phyloP scores from a whole-genome alignment of 2,888 invertebrate genomes.

The Polyommatus icarus region DNA sequence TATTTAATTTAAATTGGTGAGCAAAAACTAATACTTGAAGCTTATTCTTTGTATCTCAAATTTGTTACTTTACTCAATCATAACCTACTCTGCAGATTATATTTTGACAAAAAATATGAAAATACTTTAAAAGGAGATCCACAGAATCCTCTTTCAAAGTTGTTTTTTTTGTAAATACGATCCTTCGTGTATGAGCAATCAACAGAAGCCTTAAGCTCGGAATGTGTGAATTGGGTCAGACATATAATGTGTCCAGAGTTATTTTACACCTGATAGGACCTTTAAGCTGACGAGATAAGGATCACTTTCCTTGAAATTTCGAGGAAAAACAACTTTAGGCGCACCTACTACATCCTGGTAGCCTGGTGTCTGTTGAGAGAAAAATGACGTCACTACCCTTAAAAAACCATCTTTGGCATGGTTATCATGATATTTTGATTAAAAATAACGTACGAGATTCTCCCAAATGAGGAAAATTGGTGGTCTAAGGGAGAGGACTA shows the following conservation, averaged over 20 bases:
- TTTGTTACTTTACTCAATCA: background rate
- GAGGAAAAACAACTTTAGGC: background rate
- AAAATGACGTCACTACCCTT: too few relatives aligned
- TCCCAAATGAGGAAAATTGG: too few relatives aligned
- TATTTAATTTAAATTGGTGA: too few relatives aligned
- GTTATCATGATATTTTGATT: too few relatives aligned
- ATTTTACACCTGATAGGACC: background rate
- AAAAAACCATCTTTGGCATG: too few relatives aligned
- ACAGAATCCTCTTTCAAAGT: background rate
- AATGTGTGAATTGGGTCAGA: slow-evolving; percentile 26
- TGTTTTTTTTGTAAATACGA: slow-evolving; percentile 8
- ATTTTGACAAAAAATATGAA: background rate
- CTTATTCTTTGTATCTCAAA: background rate
- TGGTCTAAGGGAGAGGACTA: too few relatives aligned
- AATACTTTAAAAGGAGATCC: background rate
- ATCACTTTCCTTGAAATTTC: background rate
- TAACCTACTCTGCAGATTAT: background rate
- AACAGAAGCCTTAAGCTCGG: slow-evolving; percentile 14
- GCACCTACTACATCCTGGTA: background rate
- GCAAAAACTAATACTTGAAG: too few relatives aligned
- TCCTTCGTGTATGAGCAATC: background rate
- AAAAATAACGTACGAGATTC: too few relatives aligned
- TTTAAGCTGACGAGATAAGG: background rate
- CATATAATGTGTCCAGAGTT: background rate
- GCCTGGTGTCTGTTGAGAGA: background rate